Conservation (phyloP, 2,113 vertebrate species). For the Polyodon spathula region DNA sequence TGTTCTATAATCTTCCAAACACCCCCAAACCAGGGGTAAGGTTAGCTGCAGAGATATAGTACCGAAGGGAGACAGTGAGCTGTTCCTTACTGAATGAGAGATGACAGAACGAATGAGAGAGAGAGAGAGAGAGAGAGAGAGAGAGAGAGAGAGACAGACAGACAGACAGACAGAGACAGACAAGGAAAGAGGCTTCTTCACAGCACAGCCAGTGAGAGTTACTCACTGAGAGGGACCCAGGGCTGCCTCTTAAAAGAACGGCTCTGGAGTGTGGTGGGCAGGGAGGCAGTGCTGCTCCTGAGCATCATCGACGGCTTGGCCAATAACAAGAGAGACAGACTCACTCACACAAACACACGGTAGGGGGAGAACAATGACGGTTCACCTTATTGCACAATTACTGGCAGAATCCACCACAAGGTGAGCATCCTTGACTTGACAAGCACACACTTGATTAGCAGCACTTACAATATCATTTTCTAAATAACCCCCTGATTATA, state of each 20-base stretch:
- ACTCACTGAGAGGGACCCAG: slow-evolving; percentile 17
- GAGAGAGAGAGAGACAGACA: slow-evolving; percentile 15
- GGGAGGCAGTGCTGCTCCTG: background rate
- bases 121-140: too few species aligned
- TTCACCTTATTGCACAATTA: slow-evolving; percentile 12
- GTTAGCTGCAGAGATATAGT: background rate
- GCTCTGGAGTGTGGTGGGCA: slow-evolving; percentile 28
- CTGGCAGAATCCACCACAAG: slow-evolving; percentile 1
- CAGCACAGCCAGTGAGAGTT: slow-evolving; percentile 15
- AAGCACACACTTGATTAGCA: background rate
- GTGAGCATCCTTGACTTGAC: background rate
- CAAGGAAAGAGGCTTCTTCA: background rate
- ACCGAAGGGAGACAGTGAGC: background rate
- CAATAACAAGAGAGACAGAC: slow-evolving; percentile 30
- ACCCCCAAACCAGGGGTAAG: background rate
- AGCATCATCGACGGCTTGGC: slow-evolving; percentile 23
- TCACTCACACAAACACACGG: slow-evolving; percentile 17
- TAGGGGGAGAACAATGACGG: slow-evolving; percentile 30
- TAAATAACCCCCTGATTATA: too few species aligned
- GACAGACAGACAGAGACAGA: slow-evolving; percentile 20
- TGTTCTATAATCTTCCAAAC: background rate
- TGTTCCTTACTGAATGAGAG: slow-evolving; percentile 18
- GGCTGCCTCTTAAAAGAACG: slow-evolving; percentile 41
- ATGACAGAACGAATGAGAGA: slow-evolving; percentile 10
- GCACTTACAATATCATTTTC: background rate